These are phyloP conservation scores for Tineola bisselliella DNA, from an alignment of 2,888 invertebrate species.

Conservation along the genomic window DNA sequence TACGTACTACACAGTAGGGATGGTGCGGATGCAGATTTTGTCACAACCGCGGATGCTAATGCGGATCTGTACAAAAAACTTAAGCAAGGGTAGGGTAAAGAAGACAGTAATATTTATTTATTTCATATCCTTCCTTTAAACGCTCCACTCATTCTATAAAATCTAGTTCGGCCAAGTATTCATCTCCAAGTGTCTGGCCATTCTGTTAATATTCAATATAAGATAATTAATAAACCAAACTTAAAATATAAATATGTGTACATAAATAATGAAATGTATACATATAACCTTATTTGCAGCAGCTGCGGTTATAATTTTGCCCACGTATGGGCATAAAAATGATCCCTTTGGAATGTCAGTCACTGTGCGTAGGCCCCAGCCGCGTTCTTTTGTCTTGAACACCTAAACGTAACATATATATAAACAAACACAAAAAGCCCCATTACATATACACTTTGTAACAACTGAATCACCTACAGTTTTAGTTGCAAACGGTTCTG, in stretches of 20 bases:
- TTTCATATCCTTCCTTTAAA: too few relatives aligned
- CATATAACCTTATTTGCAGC: conserved; percentile 78
- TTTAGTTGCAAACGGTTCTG: conserved; percentile 90
- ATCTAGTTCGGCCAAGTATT: conserved; percentile 96
- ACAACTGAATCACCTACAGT: conserved; percentile 75
- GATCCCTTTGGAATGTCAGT: conserved; percentile 95
- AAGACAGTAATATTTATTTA: too few relatives aligned
- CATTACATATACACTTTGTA: too few relatives aligned
- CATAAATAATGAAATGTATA: neutral
- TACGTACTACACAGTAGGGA: too few relatives aligned
- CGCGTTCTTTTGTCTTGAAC: conserved; percentile 92
- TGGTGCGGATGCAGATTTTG: too few relatives aligned
- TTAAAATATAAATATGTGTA: too few relatives aligned
- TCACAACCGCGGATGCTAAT: too few relatives aligned
- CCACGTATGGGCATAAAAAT: conserved; percentile 97
- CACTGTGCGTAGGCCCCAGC: conserved; percentile 96
- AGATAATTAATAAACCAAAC: too few relatives aligned
- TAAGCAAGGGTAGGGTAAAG: too few relatives aligned
- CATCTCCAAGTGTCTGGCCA: conserved; percentile 91
- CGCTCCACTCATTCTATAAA: conserved; percentile 94
- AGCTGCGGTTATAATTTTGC: conserved; percentile 90
- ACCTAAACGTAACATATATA: conserved; percentile 71
- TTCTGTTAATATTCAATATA: conserved; percentile 45
- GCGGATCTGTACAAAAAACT: too few relatives aligned
- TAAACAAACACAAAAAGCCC: too few relatives aligned